Conservation (phyloP, 1,140 invertebrate genomes). For the Brachionus calyciflorus region DNA sequence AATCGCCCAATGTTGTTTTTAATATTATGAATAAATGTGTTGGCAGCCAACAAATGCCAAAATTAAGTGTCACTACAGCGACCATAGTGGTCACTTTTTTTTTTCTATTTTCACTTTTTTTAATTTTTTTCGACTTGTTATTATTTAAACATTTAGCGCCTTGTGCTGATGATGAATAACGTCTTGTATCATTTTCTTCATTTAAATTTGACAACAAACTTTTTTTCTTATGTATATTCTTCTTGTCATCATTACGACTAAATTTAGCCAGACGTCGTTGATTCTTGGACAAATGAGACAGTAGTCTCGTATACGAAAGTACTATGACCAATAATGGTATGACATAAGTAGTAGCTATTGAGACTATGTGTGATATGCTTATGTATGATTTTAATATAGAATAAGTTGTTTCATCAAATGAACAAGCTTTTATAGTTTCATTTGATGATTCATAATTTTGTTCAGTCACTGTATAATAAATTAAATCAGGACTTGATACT, state of each 20-base stretch:
- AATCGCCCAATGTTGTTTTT: neutral
- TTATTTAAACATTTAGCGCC: no score
- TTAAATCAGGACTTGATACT: conserved; percentile 20
- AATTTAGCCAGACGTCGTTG: conserved; percentile 36
- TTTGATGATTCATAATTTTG: neutral
- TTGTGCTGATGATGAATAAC: neutral
- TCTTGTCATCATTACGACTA: neutral
- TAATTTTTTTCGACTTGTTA: no score
- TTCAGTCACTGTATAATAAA: conserved; percentile 36
- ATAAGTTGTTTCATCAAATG: conserved; percentile 6
- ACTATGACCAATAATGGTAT: conserved; percentile 38
- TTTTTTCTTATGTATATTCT: neutral
- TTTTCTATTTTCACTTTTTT: conserved; percentile 6
- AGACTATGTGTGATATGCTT: conserved; percentile 34
- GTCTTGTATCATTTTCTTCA: neutral
- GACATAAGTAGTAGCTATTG: conserved; percentile 38
- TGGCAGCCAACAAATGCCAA: conserved; percentile 45
- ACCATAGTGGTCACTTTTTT: conserved; percentile 47
- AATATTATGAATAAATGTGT: conserved; percentile 43
- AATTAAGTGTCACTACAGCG: conserved; percentile 26
- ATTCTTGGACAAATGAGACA: conserved; percentile 35
- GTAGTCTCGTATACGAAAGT: conserved; percentile 14
- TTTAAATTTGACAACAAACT: no score
- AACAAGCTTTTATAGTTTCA: conserved; percentile 14
- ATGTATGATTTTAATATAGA: conserved; percentile 12